These are phyloP conservation scores for Dryas iulia DNA, from an alignment of 1,140 invertebrate genomes.

Conservation along the genomic window DNA sequence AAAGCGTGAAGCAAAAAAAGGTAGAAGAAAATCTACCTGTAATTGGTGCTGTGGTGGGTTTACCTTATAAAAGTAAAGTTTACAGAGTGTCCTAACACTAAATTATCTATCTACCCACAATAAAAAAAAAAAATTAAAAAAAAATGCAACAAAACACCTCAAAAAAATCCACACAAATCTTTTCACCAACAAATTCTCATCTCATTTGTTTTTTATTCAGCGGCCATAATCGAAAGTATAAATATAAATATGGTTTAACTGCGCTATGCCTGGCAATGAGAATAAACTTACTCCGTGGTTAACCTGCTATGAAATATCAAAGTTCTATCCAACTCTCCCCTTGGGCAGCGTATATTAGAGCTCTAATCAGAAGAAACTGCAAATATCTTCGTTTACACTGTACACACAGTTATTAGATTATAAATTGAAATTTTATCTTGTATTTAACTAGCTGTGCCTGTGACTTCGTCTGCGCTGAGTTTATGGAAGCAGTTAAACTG, in stretches of 20 bases:
- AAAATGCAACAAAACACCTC: not conserved
- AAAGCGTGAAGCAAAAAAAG: no score
- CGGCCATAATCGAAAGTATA: conserved; percentile 76
- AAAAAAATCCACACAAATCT: conserved; percentile 39
- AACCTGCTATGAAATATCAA: conserved; percentile 56
- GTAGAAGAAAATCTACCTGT: no score
- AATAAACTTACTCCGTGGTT: conserved; percentile 69
- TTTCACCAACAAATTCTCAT: conserved; percentile 66
- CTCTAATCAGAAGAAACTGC: conserved; percentile 6
- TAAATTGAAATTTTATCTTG: not conserved
- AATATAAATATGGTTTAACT: conserved; percentile 74
- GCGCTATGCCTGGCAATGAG: conserved; percentile 65
- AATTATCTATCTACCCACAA: not conserved
- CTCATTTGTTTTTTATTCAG: conserved; percentile 79
- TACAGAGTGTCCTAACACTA: no score
- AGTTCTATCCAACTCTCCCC: conserved; percentile 28
- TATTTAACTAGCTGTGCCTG: no score
- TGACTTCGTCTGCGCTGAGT: no score
- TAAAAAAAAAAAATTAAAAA: not conserved
- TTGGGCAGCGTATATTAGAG: conserved; percentile 10
- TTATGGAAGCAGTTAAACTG: no score
- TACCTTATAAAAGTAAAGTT: no score
- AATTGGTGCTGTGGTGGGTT: no score
- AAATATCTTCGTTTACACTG: conserved; percentile 5
- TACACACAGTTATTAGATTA: not conserved